Base-by-base conservation (phyloP, 2,797 vertebrate species). In the Oreonectes daqikongensis region DNA sequence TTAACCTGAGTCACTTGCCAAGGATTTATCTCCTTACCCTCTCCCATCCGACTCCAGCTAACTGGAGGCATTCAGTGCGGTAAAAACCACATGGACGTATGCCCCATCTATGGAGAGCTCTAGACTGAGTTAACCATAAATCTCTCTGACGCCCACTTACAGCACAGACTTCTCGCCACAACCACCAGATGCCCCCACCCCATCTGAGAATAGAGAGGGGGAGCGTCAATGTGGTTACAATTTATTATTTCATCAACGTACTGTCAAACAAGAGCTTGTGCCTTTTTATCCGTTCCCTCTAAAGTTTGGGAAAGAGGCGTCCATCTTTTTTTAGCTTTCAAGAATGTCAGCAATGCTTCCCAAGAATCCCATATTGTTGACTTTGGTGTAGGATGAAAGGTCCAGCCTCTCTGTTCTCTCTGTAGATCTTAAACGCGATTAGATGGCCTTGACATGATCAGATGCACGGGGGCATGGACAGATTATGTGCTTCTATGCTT, bases 341-440 rank as follows among this genome's bases (percentile, higher is more conserved):
- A 92, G 91, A 94, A 93, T 93, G 90, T 91, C 86, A 88, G 90
- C 88, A 93, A 92, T 93, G 88, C 86, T 86, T 91, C 87, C 78
- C 85, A 88, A 88, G 89, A 93, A 90, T 91, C 86, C 86, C 75
- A 77, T 77, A 86, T 89, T 93, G 91, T 93, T 94, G 91, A 91
- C 90, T 93, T 94, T 93, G 90, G 90, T 91, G 89, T 86, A 86
- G 86, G 92, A 92, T 93, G 87, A 93, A 94, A 94, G 89, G 86
- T 90, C 79, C 76, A 84, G 84, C 86, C 87, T 82, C 84, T 89
- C 86, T 90, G 86, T 89, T 91, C 88, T 90, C 85, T 72, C 59
- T 78, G 84, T 87, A 90, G 90, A 93, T 92, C 91, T 85, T 85
- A 90, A 86, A 90, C 87, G 88, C 85, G 92, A 93, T 93, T 93